Evolutionary conservation across 2,797 vertebrate species (phyloP), one percentile per base, ranked within the genome.

Genomic region (Pitangus sulphuratus): DNA sequence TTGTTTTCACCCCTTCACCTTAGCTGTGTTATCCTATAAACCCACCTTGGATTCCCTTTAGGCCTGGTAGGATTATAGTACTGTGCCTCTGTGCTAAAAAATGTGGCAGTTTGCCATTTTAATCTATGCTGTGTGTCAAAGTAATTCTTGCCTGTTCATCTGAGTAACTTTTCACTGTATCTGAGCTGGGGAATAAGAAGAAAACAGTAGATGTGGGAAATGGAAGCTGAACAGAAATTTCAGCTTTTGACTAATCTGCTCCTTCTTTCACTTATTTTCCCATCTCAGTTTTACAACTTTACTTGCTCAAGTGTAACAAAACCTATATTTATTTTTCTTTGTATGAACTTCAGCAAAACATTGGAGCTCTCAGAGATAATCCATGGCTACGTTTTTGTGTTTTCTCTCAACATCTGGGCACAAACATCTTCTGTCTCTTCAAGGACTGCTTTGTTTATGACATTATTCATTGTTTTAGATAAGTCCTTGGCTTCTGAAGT

Each of bases 361-460:
- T 1, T 40, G 60, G 58, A 56, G 31, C n/a, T 85, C 11, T 87
- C 0, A 1, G 37, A 88, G 45, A 66, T 33, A 90, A 71, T 50
- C 15, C 9, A 65, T n/a, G 72, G 15, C 35, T 87, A 48, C 25
- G 5, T 75, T 79, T 70, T 50, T 56, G 9, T 75, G 17, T 42
- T 88, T 90, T 87, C 48, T 85, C 61, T 91, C 69, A 93, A 51
- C 10, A 70, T 64, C 56, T 69, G 45, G 58, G 78, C 62, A 89
- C 14, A 77, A 70, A 76, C n/a, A 30, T 95, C 69, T 77, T 88
- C 45, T 70, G 26, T 90, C 9, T 90, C 44, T 77, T 94, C 92
- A 96, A 95, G 71, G 84, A 91, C 91, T 93, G 47, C 45, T 94
- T 94, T 96, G 51, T 89, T 93, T 94, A 86, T 12, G 6, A 74